Evolutionary conservation across 1,140 invertebrate genomes (phyloP), one percentile per base, ranked within the genome.

Genomic region (Drosophila pachea): DNA sequence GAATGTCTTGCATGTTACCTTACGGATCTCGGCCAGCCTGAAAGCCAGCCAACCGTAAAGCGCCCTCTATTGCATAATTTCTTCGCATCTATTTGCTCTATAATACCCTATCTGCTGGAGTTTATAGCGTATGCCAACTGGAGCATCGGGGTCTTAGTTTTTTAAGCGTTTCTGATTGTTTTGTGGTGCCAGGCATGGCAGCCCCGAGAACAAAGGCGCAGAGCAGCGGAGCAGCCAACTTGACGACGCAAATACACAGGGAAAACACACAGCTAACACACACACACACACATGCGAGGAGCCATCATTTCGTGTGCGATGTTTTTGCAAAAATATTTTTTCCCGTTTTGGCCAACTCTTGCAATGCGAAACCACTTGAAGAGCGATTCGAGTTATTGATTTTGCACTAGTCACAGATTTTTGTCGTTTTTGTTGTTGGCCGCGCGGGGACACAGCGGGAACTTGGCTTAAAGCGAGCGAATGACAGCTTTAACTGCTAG

Each of bases 351-450:
- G n/a, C 22, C 38, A 50, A 6, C 36, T 29, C 22, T 49, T 59
- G 76, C 52, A 64, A 74, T 74, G 47, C 52, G 76, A 83, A 76
- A 83, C 79, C 79, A 78, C 76, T 78, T 84, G 58, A 83, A 54
- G 59, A 42, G 42, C 63, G 8, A 43, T 52, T 53, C 59, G 56
- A 71, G 45, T 66, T 84, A 84, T 84, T 84, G 79, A 86, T 84
- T 84, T 79, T 76, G 65, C 69, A 71, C 76, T 84, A 86, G 73
- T 58, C 55, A 49, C 69, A 86, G 81, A 83, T 83, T 86, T 76
- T 76, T 66, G 42, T 35, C 12, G 36, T 49, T 29, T 14, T 43
- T 43, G 6, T 2, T 16, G 2, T 12, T 43, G 40, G 1, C 40
- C 40, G 14, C 5, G 31, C 32, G 45, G 32, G 38, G 6, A 7